Evolutionary conservation across 1,140 invertebrate genomes (phyloP).

Genomic region (Drosophila melanica): DNA sequence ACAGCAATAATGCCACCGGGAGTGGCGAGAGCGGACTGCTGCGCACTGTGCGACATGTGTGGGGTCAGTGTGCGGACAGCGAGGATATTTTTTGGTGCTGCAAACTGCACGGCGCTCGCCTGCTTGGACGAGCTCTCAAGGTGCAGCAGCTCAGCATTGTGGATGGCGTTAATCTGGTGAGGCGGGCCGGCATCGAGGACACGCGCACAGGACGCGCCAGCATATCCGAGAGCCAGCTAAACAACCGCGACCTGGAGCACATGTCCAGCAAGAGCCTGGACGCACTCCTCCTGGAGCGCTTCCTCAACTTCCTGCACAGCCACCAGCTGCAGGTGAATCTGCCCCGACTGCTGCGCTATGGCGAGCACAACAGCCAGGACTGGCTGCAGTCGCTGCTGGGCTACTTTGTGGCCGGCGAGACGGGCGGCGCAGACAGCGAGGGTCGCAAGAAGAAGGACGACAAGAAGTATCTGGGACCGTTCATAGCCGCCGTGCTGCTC

Average conservation of each 20-base stretch:
- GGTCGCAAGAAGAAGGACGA: slow-evolving; percentile 86
- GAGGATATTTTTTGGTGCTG: slow-evolving; percentile 88
- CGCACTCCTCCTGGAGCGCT: slow-evolving; percentile 86
- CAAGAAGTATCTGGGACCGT: slow-evolving; percentile 86
- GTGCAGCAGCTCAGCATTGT: slow-evolving; percentile 87
- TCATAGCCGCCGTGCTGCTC: slow-evolving; percentile 87
- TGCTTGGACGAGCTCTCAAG: slow-evolving; percentile 87
- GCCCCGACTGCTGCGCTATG: slow-evolving; percentile 82
- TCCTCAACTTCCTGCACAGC: slow-evolving; percentile 86
- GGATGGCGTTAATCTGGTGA: slow-evolving; percentile 86
- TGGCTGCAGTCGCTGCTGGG: slow-evolving; percentile 70
- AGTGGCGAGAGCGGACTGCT: slow-evolving; percentile 59
- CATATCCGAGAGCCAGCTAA: slow-evolving; percentile 84
- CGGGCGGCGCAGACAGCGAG: slow-evolving; percentile 62
- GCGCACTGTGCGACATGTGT: slow-evolving; percentile 85
- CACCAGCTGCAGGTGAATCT: slow-evolving; percentile 87
- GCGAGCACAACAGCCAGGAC: slow-evolving; percentile 69
- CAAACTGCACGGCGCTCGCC: slow-evolving; percentile 87
- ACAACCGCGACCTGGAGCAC: slow-evolving; percentile 85
- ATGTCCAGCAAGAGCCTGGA: slow-evolving; percentile 85
- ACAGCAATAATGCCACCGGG: slow-evolving; percentile 6
- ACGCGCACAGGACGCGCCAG: slow-evolving; percentile 83
- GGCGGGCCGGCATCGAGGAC: slow-evolving; percentile 69
- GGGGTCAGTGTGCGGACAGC: slow-evolving; percentile 86
- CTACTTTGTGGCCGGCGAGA: slow-evolving; percentile 60